phyloP scores from a whole-genome alignment of 2,797 vertebrate species.

The Hoplostethus atlanticus region DNA sequence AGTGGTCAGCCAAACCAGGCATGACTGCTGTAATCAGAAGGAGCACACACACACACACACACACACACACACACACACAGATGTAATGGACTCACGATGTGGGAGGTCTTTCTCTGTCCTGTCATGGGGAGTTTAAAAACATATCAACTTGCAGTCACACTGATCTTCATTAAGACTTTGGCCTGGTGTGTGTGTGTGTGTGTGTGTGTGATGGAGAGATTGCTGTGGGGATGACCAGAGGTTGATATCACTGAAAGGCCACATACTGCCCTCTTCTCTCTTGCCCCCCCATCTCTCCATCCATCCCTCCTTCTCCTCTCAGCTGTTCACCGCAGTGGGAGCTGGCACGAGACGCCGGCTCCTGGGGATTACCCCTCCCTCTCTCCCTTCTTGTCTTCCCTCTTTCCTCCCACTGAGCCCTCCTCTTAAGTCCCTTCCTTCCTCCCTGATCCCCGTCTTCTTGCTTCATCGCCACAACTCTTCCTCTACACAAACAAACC shows the following conservation, averaged over 20 bases:
- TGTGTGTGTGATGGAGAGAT: constrained; percentile 42
- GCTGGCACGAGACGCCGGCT: constrained; percentile 68
- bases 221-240: constrained; percentile 47
- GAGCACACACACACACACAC: constrained; percentile 44
- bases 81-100: constrained; percentile 43
- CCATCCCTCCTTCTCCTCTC: constrained; percentile 41
- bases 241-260: constrained; percentile 56
- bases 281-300: constrained; percentile 23
- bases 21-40: constrained; percentile 68
- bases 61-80: constrained; percentile 4
- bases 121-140: constrained; percentile 65
- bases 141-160: constrained; percentile 68
- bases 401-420: constrained; percentile 73
- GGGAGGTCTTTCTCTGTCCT: constrained; percentile 66
- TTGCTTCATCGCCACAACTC: constrained; percentile 72
- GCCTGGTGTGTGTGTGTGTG: constrained; percentile 27
- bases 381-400: constrained; percentile 64
- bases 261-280: constrained; percentile 32
- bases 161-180: constrained; percentile 69
- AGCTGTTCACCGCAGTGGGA: constrained; percentile 65
- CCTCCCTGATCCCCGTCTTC: constrained; percentile 71
- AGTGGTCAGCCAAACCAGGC: constrained; percentile 67
- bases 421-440: constrained; percentile 76
- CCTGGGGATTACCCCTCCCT: constrained; percentile 70
- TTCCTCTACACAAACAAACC: constrained; percentile 71